Base-by-base conservation (phyloP, 1,140 invertebrate genomes). In the Capitella teleta region DNA sequence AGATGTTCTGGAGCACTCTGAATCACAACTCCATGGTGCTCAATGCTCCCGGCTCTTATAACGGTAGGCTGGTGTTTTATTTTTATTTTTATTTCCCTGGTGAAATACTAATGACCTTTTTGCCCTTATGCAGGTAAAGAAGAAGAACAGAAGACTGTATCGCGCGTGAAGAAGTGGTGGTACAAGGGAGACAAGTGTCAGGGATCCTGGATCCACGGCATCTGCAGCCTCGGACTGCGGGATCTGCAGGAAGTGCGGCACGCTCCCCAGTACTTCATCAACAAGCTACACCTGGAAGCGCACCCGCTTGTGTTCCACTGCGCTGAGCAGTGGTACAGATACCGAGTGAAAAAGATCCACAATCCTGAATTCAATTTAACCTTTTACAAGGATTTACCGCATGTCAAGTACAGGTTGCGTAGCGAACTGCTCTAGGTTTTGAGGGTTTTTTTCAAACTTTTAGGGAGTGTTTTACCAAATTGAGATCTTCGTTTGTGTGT, bases 1-100 rank as follows among this genome's bases (percentile, higher is more conserved):
- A 53, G 34, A 38, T 49, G 28, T 53, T 53, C 40, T 53, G 48
- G 23, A 21, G 25, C 4, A 53, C 52, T 14, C 46, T 53, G 16
- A 53, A 53, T 25, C 30, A 49, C 32, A 48, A 53, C 25, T 37
- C 46, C n/a, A 47, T n/a, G n/a, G 23, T 24, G 32, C 28, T 49
- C 18, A 34, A 36, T n/a, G 28, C 49, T n/a, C 52, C 52, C 21
- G 52, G 52, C 19, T 26, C 44, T 28, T 53, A 53, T 30, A 53
- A 28, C 21, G 52, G 52, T 53, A 47, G 14, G n/a, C n/a, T 43
- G 14, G 10, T 19, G 16, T 5, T 43, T n/a, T n/a, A n/a, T n/a
- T n/a, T n/a, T n/a, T n/a, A n/a, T n/a, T n/a, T n/a, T n/a, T n/a
- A n/a, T n/a, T n/a, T n/a, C n/a, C n/a, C n/a, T n/a, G n/a, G n/a